phyloP scores from a whole-genome alignment of 2,888 invertebrate species.

The Holacanthella duospinosa region DNA sequence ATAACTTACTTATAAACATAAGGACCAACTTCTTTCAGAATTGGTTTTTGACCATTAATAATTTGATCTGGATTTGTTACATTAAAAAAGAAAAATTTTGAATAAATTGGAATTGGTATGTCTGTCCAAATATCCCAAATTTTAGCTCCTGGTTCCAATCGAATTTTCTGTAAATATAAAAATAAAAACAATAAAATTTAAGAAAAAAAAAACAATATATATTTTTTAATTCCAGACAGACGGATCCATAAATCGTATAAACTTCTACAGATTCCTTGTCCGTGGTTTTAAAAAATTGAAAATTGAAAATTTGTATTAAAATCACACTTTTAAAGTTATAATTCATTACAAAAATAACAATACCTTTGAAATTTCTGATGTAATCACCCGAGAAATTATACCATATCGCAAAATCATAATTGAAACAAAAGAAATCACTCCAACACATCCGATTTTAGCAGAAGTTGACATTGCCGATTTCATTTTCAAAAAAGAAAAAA shows the following conservation, averaged over 20 bases:
- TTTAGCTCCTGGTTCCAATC: constrained; percentile 31
- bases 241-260: no score
- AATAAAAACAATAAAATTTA: neutral
- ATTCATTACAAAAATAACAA: neutral
- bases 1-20: constrained; percentile 29
- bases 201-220: neutral
- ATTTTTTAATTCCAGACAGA: neutral
- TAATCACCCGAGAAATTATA: neutral
- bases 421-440: neutral
- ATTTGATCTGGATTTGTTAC: constrained; percentile 31
- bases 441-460: neutral
- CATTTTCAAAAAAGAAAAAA: no score
- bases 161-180: constrained; percentile 20
- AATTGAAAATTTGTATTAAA: no score
- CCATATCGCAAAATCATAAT: constrained; percentile 3
- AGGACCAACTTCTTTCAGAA: constrained; percentile 28
- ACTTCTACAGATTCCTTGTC: no score
- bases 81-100: constrained; percentile 34
- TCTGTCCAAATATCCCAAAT: constrained; percentile 35
- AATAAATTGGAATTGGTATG: constrained; percentile 31
- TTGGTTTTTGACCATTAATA: constrained; percentile 26
- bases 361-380: constrained; percentile 7
- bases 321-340: no score
- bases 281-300: no score
- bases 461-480: neutral